A percentile compares a stretch with the other conserved stretches of the same genome.
Evolutionary conservation across 2,797 vertebrate species (phyloP).

Genomic region (Apogon talboti): DNA sequence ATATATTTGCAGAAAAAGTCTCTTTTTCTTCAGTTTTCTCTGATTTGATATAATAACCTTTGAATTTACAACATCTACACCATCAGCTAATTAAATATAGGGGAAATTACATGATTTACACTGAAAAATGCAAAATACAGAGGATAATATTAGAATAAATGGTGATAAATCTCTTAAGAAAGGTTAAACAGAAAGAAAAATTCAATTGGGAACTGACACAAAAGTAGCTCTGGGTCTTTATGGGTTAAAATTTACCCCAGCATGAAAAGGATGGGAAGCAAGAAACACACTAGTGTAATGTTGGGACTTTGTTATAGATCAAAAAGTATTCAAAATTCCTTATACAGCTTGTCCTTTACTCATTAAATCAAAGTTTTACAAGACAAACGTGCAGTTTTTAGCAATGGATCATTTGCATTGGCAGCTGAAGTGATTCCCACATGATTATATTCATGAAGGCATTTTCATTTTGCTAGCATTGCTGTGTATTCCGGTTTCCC

Average conservation of each 20-base stretch:
- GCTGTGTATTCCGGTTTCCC: conserved; percentile 13
- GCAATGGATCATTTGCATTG: conserved; percentile 6
- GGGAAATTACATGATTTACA: too few species aligned
- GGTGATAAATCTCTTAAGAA: too few species aligned
- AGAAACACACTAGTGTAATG: background rate
- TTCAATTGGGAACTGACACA: too few species aligned
- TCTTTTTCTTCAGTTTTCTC: too few species aligned
- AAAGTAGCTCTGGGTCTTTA: too few species aligned
- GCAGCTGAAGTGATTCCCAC: conserved; percentile 15
- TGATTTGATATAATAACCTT: too few species aligned
- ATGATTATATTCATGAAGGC: conserved; percentile 4
- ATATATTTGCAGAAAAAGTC: too few species aligned
- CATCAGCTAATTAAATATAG: too few species aligned
- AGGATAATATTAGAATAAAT: too few species aligned
- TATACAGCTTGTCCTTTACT: background rate
- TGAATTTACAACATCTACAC: too few species aligned
- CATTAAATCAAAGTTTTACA: background rate
- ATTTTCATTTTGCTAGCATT: background rate
- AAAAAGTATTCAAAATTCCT: background rate
- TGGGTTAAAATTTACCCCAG: background rate
- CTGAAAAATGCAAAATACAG: too few species aligned
- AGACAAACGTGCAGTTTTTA: conserved; percentile 18
- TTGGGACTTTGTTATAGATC: background rate
- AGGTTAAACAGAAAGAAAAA: too few species aligned
- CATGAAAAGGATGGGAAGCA: background rate